Base-by-base conservation (phyloP, 2,113 vertebrate species). In the Cephalopholis sonnerati region DNA sequence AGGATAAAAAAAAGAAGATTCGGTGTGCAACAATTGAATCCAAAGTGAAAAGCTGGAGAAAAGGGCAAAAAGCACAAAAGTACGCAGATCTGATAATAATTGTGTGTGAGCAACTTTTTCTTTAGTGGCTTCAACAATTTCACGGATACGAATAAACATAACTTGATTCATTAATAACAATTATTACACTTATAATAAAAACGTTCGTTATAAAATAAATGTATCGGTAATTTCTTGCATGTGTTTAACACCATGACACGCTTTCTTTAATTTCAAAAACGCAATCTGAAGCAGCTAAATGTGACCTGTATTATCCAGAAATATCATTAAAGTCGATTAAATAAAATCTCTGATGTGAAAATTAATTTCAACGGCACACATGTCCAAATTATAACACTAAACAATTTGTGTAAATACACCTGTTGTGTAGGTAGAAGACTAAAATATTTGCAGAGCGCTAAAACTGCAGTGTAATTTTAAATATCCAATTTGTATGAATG, bases 1-100 rank as follows among this genome's bases (percentile, higher is more conserved):
- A 44, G 54, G 74, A 80, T 86, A 59, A 80, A 84, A 88, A n/a
- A 83, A 87, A 87, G 74, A 64, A 76, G 57, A 82, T 57, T 68
- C 20, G 44, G 59, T 12, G 29, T 64, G 58, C 44, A 88, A 70
- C 74, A 85, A 74, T 83, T 85, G 57, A 69, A 63, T 74, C 46
- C 32, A 32, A 67, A 76, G 57, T 25, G 57, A 61, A 63, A 53
- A 84, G 44, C 10, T 32, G 44, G 7, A 59, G 63, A 9, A 39
- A 29, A 11, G n/a, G 5, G 18, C 10, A 0, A 22, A 48, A 22
- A 24, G 16, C 2, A 58, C 44, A 75, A 77, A 55, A 10, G 7
- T 22, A 57, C 11, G n/a, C 11, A n/a, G n/a, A 70, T 59, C 51
- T 58, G 17, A 83, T 53, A 36, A 20, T 44, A 44, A 32, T 1